A percentile compares a stretch with the other conserved stretches of the same genome.
These are phyloP conservation scores for Microdon myrmicae DNA, from an alignment of 2,888 invertebrate genomes.

Conservation along the genomic window DNA sequence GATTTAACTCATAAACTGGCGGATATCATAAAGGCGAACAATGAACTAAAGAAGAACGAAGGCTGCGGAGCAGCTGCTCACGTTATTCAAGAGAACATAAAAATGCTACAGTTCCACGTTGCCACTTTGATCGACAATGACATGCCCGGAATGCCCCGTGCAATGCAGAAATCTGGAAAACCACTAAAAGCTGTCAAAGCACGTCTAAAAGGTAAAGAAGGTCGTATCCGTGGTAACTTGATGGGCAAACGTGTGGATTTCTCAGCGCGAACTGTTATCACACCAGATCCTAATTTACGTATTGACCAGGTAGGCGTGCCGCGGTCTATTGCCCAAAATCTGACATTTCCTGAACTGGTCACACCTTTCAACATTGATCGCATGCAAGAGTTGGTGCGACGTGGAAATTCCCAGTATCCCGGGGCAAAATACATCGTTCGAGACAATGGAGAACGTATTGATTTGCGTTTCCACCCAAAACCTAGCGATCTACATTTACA, in stretches of 20 bases:
- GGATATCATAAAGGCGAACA: constrained; percentile 98
- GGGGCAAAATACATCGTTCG: constrained; percentile 99
- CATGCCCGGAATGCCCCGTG: constrained; percentile 97
- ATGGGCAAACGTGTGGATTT: constrained; percentile 99
- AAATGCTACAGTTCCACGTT: constrained; percentile 98
- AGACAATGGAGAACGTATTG: constrained; percentile 98
- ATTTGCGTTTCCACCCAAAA: constrained; percentile 97
- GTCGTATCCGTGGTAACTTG: constrained; percentile 97
- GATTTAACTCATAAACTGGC: constrained; percentile 99
- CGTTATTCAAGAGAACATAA: constrained; percentile 95
- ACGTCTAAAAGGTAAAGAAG: constrained; percentile 97
- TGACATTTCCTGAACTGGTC: constrained; percentile 99
- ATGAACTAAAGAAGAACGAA: constrained; percentile 94
- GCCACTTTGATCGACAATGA: constrained; percentile 99
- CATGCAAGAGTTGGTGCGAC: constrained; percentile 86
- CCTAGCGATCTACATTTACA: constrained; percentile 96
- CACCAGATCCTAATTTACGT: constrained; percentile 92
- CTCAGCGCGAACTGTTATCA: constrained; percentile 98
- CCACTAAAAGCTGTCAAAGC: constrained; percentile 98
- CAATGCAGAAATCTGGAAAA: constrained; percentile 99
- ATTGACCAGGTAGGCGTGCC: constrained; percentile 99
- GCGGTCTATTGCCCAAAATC: constrained; percentile 96
- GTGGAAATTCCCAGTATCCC: constrained; percentile 98
- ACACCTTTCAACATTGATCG: constrained; percentile 99
- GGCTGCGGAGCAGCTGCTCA: constrained; percentile 97